phyloP scores from a whole-genome alignment of 2,797 vertebrate species.

The Phoxinus dragarum region DNA sequence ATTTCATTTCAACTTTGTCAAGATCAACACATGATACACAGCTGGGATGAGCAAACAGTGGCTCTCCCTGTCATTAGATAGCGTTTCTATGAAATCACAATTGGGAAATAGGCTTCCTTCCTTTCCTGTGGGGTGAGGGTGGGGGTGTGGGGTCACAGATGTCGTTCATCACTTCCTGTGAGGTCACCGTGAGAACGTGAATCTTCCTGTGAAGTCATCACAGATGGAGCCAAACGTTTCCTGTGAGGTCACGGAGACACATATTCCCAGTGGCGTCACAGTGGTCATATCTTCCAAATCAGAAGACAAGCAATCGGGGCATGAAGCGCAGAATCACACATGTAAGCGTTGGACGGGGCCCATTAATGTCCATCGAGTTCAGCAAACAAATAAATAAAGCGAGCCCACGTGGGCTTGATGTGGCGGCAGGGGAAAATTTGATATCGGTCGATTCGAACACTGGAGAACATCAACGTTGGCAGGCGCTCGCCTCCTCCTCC shows the following conservation, averaged over 20 bases:
- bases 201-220: conserved; percentile 53
- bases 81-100: conserved; percentile 20
- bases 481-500: conserved; percentile 27
- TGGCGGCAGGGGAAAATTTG: conserved; percentile 15
- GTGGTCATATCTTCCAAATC: conserved; percentile 7
- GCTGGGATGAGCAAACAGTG: conserved; percentile 34
- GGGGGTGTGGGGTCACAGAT: not conserved
- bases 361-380: conserved; percentile 38
- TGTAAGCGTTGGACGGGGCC: conserved; percentile 35
- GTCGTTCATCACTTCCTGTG: conserved; percentile 32
- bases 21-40: conserved; percentile 49
- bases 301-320: conserved; percentile 41
- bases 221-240: conserved; percentile 13
- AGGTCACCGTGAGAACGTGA: conserved; percentile 36
- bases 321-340: conserved; percentile 56
- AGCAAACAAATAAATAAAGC: conserved; percentile 64
- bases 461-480: conserved; percentile 43
- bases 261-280: conserved; percentile 44
- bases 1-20: conserved; percentile 62
- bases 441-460: conserved; percentile 19
- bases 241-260: conserved; percentile 37
- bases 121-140: not conserved
- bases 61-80: conserved; percentile 26
- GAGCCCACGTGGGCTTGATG: conserved; percentile 23
- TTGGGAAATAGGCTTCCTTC: conserved; percentile 16